phyloP scores from a whole-genome alignment of 2,888 invertebrate genomes.

The Choreutis nemorana region DNA sequence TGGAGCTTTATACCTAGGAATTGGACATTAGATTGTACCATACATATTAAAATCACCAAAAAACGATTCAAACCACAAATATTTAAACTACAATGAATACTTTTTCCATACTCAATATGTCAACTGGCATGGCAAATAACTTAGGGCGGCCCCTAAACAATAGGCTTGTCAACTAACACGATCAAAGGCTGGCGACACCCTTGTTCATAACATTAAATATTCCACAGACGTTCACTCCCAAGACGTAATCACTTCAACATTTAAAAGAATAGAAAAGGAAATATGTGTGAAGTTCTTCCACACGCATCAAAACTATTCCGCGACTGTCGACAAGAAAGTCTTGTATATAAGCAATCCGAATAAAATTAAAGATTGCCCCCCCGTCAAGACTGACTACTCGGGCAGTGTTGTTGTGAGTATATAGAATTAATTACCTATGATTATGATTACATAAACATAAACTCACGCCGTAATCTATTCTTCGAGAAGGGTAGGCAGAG shows the following conservation, averaged over 20 bases:
- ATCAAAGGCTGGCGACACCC: no score
- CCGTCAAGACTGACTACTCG: slow-evolving; percentile 21
- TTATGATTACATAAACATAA: no score
- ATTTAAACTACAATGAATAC: not conserved
- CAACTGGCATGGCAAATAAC: no score
- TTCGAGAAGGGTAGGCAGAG: no score
- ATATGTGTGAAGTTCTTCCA: slow-evolving; percentile 47
- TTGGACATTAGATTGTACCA: no score
- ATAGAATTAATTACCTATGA: no score
- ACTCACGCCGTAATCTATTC: no score
- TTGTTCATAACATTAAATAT: no score
- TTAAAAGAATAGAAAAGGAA: slow-evolving; percentile 28
- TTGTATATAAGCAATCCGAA: slow-evolving; percentile 36
- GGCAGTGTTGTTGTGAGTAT: slow-evolving; percentile 33
- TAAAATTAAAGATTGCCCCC: slow-evolving; percentile 30
- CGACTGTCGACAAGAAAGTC: slow-evolving; percentile 18
- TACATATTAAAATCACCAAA: no score
- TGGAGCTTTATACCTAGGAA: not conserved
- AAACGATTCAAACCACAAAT: no score
- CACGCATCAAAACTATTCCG: slow-evolving; percentile 20
- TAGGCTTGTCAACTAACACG: no score
- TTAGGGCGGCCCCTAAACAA: no score
- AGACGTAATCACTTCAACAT: slow-evolving; percentile 28
- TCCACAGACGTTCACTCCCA: slow-evolving; percentile 37
- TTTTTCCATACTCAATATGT: not conserved